Percentiles rank a stretch among this genome's conserved stretches.
phyloP scores from a whole-genome alignment of 2,888 invertebrate species.

The Allolobophora icterica region DNA sequence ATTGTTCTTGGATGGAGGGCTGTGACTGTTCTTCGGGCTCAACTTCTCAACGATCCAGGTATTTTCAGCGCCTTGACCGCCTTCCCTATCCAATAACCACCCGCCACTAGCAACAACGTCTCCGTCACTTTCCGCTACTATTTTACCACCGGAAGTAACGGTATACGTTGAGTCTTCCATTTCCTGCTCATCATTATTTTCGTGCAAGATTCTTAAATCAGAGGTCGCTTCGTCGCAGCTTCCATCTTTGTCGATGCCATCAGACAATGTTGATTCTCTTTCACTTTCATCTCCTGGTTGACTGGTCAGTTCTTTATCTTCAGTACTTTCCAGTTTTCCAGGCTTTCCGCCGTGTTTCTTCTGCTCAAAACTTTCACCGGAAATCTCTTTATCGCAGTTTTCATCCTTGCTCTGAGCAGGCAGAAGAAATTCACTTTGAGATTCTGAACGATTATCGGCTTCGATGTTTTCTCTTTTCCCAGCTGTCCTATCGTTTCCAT shows the following conservation, averaged over 20 bases:
- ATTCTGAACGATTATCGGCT: neutral
- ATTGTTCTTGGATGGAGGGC: too few species aligned
- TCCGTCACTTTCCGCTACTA: too few species aligned
- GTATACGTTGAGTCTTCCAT: too few species aligned
- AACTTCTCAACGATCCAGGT: too few species aligned
- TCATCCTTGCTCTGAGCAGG: neutral
- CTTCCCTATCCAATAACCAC: too few species aligned
- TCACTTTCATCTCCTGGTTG: neutral
- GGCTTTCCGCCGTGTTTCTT: neutral
- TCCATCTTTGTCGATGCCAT: too few species aligned
- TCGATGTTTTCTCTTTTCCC: neutral
- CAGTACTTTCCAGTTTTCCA: neutral
- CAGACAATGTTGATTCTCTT: neutral
- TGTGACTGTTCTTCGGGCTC: too few species aligned
- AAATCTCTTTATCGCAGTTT: neutral
- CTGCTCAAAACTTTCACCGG: neutral
- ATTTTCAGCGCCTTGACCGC: too few species aligned
- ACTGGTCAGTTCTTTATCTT: neutral
- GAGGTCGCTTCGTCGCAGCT: too few species aligned
- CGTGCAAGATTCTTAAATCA: neutral
- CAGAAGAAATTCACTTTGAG: too few species aligned
- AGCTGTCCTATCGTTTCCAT: neutral
- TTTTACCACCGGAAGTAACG: too few species aligned
- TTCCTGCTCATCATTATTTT: neutral
- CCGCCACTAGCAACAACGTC: too few species aligned